phyloP scores from a whole-genome alignment of 1,140 invertebrate genomes.

The Colletes latitarsis region DNA sequence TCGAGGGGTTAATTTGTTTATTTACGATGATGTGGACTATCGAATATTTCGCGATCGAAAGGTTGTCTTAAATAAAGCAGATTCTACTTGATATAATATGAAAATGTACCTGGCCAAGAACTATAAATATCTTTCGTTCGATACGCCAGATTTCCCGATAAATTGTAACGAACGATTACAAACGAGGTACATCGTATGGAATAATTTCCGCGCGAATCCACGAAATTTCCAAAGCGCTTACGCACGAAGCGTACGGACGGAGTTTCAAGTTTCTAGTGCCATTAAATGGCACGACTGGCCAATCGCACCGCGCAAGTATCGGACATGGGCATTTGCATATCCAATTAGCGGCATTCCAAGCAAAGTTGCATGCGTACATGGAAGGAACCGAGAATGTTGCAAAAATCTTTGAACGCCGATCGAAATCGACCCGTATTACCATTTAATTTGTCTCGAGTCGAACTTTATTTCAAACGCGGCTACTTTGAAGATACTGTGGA shows the following conservation, averaged over 20 bases:
- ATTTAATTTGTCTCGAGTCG: neutral
- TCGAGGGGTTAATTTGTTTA: too few species aligned
- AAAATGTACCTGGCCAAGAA: too few species aligned
- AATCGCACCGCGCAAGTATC: slow-evolving; percentile 44
- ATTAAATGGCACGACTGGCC: slow-evolving; percentile 56
- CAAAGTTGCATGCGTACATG: slow-evolving; percentile 38
- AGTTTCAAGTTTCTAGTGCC: slow-evolving; percentile 61
- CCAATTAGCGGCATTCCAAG: slow-evolving; percentile 65
- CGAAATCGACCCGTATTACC: neutral
- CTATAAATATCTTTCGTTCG: too few species aligned
- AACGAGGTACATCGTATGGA: neutral
- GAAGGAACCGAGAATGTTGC: slow-evolving; percentile 1
- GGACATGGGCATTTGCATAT: slow-evolving; percentile 60
- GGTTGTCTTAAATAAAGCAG: too few species aligned
- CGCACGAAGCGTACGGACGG: slow-evolving; percentile 17
- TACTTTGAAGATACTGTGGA: neutral
- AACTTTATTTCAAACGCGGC: neutral
- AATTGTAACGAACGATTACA: neutral
- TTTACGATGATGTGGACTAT: too few species aligned
- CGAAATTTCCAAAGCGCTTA: slow-evolving; percentile 40
- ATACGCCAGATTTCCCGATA: too few species aligned
- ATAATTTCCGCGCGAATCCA: slow-evolving; percentile 4
- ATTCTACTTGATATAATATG: too few species aligned
- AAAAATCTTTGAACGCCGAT: slow-evolving; percentile 4
- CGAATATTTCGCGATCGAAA: too few species aligned